Evolutionary conservation across 2,888 invertebrate species (phyloP), one percentile per base, ranked within the genome.

Genomic region (Chalcis sispes): DNA sequence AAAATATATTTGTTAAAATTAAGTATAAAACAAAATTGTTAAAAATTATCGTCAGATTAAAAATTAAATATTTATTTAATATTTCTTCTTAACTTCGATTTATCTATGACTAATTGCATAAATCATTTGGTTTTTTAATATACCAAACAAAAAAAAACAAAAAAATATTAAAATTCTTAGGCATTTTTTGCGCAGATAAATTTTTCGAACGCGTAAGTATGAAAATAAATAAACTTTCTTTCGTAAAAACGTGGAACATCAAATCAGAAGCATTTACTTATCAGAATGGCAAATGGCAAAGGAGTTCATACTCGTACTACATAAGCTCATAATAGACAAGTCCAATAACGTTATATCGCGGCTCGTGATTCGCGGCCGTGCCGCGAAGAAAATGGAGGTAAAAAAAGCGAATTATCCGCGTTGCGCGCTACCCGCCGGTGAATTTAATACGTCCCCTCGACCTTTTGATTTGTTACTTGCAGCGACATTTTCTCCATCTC

Each of bases 331-430:
- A 79, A 80, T 78, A 42, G 79, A n/a, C 72, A 81, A 75, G 78
- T 72, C 79, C 76, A 79, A 79, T 79, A 81, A 79, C 78, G 78
- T 76, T 74, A 64, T 48, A 64, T 48, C 58, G 42, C 66, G 18
- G 46, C 29, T 52, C 29, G 50, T 42, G 58, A 66, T 69, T 62
- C 69, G 61, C 29, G n/a, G n/a, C n/a, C n/a, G n/a, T n/a, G n/a
- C n/a, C n/a, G 29, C n/a, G 62, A 54, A 32, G 52, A 50, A 61
- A 52, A 62, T 20, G 59, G 48, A 46, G 50, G 27, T 54, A 74
- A 52, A 42, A 48, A 65, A 46, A 66, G 20, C 36, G 52, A 54
- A 72, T 72, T 76, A 61, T 76, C 13, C 50, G 32, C 52, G n/a
- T 42, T 40, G 20, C 59, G n/a, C 66, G 13, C n/a, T 27, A 52